Conservation (phyloP, 2,888 invertebrate genomes). For the Oscheius sp. region DNA sequence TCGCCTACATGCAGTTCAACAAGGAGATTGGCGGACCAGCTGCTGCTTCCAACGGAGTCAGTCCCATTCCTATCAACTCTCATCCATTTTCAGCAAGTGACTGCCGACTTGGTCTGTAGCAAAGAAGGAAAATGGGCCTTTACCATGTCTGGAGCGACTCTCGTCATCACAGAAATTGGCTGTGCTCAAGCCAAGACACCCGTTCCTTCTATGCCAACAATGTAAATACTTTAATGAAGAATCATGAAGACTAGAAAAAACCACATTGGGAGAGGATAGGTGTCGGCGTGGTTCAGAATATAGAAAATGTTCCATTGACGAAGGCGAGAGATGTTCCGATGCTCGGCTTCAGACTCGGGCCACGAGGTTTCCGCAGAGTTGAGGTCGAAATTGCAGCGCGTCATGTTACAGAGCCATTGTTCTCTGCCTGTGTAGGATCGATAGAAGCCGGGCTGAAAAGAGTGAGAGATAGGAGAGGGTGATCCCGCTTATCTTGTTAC, state of each 20-base stretch:
- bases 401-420: slow-evolving; percentile 51
- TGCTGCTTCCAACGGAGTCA: no score
- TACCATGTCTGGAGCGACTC: no score
- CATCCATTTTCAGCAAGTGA: neutral
- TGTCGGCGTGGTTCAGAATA: slow-evolving; percentile 41
- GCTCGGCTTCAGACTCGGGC: slow-evolving; percentile 35
- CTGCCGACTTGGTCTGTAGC: neutral
- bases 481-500: no score
- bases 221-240: neutral
- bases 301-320: slow-evolving; percentile 59
- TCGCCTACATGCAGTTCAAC: no score
- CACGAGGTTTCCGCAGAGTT: slow-evolving; percentile 52
- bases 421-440: slow-evolving; percentile 49
- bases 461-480: no score
- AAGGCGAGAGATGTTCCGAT: slow-evolving; percentile 55
- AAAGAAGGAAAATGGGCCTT: neutral
- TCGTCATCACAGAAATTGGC: no score
- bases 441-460: slow-evolving; percentile 50
- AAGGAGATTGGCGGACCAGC: no score
- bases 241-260: slow-evolving; percentile 46
- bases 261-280: slow-evolving; percentile 12
- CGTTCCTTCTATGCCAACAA: neutral
- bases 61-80: neutral
- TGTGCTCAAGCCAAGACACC: neutral
- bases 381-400: slow-evolving; percentile 51